Conservation (phyloP, 2,888 invertebrate genomes). For the Willowsia nigromaculata region DNA sequence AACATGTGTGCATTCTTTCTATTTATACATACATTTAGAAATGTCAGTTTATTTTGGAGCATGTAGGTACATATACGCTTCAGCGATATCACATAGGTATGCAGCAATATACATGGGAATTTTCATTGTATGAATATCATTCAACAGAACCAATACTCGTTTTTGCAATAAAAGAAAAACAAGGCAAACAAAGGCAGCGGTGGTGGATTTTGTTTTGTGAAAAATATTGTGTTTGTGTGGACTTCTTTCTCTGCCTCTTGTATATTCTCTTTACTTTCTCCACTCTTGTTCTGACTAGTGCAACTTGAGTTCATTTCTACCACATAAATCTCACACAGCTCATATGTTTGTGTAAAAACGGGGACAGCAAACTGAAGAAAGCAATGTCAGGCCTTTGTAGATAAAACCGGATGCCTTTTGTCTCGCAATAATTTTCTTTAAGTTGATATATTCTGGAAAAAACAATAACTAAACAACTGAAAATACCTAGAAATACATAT, state of each 20-base stretch:
- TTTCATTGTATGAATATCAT: constrained; percentile 6
- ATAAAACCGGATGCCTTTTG: constrained; percentile 70
- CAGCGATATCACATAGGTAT: background rate
- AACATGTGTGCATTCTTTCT: background rate
- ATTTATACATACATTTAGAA: background rate
- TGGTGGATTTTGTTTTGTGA: constrained; percentile 51
- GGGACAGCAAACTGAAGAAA: constrained; percentile 59
- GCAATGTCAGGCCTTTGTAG: constrained; percentile 51
- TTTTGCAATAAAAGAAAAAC: constrained; percentile 61
- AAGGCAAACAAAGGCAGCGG: background rate
- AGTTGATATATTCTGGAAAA: constrained; percentile 43
- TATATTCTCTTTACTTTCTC: background rate
- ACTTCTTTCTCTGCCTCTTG: background rate
- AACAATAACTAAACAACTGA: constrained; percentile 16
- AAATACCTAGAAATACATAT: too few species aligned
- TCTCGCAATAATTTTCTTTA: constrained; percentile 67
- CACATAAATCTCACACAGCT: constrained; percentile 60
- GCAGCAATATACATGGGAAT: background rate
- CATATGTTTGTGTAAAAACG: constrained; percentile 55
- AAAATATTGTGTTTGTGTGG: constrained; percentile 3
- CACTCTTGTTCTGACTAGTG: background rate
- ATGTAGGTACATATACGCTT: background rate
- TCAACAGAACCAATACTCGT: constrained; percentile 29
- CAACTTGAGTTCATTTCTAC: constrained; percentile 24
- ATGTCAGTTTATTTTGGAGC: background rate